Conservation (phyloP, 2,888 invertebrate genomes). For the Sesamia inferens region DNA sequence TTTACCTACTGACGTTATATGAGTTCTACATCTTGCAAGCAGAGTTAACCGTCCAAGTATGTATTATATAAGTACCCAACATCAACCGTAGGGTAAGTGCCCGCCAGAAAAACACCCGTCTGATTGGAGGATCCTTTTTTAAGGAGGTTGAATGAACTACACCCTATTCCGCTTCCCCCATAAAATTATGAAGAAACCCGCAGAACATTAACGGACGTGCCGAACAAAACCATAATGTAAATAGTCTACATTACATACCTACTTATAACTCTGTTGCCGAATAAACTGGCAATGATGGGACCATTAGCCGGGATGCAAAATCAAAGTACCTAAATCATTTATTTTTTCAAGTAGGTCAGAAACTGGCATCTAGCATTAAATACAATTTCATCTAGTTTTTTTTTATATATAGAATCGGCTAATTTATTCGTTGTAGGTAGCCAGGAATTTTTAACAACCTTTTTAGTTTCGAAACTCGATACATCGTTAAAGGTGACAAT, state of each 20-base stretch:
- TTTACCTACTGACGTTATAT: too few relatives aligned
- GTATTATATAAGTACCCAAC: too few relatives aligned
- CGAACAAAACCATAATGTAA: neutral
- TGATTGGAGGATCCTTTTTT: too few relatives aligned
- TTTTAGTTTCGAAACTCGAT: conserved; percentile 69
- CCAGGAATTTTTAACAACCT: conserved; percentile 33
- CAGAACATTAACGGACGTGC: neutral
- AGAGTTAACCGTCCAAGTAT: too few relatives aligned
- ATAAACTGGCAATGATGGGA: neutral
- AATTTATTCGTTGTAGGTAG: conserved; percentile 52
- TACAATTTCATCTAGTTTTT: neutral
- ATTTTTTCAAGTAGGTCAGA: neutral
- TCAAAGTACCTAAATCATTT: neutral
- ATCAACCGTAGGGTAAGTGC: too few relatives aligned
- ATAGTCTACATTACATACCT: neutral
- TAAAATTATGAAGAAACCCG: too few relatives aligned
- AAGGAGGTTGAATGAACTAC: too few relatives aligned
- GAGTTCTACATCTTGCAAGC: too few relatives aligned
- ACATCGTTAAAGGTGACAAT: conserved; percentile 67
- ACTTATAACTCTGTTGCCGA: neutral
- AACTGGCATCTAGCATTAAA: neutral
- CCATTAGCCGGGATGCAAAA: neutral
- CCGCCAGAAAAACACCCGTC: too few relatives aligned
- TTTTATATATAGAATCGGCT: conserved; percentile 1
- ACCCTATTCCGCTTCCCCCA: too few relatives aligned